Evolutionary conservation across 2,113 vertebrate genomes (phyloP), one percentile per base, ranked within the genome.

Genomic region (Ovis canadensis): DNA sequence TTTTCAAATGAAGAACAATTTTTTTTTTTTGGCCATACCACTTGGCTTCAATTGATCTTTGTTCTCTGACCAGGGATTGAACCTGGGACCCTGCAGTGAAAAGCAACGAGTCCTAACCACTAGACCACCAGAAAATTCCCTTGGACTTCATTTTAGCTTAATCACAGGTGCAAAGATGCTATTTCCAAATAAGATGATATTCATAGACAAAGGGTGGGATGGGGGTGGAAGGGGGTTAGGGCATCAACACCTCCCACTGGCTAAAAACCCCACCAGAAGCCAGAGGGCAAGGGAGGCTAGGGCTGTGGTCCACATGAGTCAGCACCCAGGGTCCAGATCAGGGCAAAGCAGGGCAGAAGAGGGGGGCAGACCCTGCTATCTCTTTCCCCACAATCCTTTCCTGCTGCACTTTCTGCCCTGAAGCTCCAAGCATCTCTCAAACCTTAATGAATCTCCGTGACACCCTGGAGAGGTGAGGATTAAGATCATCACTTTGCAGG

Each of bases 371-470:
- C 6, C 15, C 36, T 67, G 50, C 40, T 2, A 2, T 4, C 40
- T 9, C 27, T 23, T 12, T 71, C 21, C 43, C 2, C 0, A 25
- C 14, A 27, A 6, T 7, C 45, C 25, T 27, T 45, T 31, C 27
- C 5, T n/a, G 71, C 43, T 1, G 11, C 40, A 11, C 10, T 1
- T n/a, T 60, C 59, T 3, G 4, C 7, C 33, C 2, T 2, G 19
- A 27, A 64, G n/a, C 71, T 87, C n/a, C 29, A 0, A 7, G 81
- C 59, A 82, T 17, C 29, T 23, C n/a, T 25, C 23, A 45, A 29
- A n/a, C 29, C 71, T 21, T 43, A 33, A 57, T n/a, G 57, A 94
- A 43, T 54, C 82, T 60, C 59, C 1, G 5, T 17, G 88, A 25
- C 40, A 11, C 71, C 88, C 57, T 13, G 0, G 33, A 60, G 82